These are phyloP conservation scores for Seriola dumerili DNA, from an alignment of 2,113 vertebrate genomes.

Conservation along the genomic window DNA sequence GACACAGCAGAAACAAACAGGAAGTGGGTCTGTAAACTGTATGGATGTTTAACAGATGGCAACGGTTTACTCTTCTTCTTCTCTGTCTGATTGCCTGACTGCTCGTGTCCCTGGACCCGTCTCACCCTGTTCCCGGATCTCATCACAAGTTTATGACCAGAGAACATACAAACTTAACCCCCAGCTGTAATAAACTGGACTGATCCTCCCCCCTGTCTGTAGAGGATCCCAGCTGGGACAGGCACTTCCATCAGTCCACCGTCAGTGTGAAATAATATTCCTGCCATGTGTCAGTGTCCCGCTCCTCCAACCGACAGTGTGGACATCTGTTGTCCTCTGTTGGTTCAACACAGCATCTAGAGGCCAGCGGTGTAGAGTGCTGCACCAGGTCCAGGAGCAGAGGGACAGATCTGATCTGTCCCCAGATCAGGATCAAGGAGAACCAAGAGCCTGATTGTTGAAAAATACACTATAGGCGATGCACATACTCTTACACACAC, in stretches of 20 bases:
- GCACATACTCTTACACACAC: background rate
- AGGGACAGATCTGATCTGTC: conserved; percentile 14
- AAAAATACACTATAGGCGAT: background rate
- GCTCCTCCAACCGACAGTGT: background rate
- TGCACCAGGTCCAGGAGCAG: background rate
- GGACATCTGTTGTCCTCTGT: background rate
- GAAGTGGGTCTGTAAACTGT: background rate
- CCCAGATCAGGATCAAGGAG: background rate
- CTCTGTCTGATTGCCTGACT: background rate
- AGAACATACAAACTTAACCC: background rate
- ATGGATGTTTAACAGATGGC: too few relatives aligned
- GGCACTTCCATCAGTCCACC: conserved; percentile 53
- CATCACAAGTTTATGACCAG: background rate
- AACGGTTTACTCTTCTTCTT: too few relatives aligned
- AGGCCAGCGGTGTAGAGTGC: background rate
- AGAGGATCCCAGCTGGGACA: conserved; percentile 43
- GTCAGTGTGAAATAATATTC: conserved; percentile 8
- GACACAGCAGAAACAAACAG: background rate
- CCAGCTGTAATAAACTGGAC: conserved; percentile 10
- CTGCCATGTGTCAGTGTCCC: background rate
- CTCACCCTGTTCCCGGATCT: background rate
- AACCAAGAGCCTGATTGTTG: conserved; percentile 25
- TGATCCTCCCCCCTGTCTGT: background rate
- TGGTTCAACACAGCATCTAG: background rate
- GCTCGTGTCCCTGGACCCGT: background rate